phyloP scores from a whole-genome alignment of 2,797 vertebrate genomes.

The Galago senegalensis region DNA sequence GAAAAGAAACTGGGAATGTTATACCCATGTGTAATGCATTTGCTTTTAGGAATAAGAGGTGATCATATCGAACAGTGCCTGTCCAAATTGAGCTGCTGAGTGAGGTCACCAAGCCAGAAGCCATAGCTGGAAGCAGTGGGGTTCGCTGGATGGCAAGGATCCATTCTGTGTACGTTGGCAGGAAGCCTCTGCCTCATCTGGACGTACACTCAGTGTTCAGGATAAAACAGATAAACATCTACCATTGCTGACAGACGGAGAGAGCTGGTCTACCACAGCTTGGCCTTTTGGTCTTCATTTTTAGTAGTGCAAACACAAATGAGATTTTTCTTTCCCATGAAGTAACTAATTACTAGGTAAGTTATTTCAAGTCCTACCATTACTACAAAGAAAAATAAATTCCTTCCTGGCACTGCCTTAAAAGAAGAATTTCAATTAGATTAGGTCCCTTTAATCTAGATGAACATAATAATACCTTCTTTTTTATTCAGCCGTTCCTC shows the following conservation, averaged over 20 bases:
- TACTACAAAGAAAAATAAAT: slow-evolving; percentile 80
- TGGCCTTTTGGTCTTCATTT: slow-evolving; percentile 35
- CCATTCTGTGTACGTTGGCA: background rate
- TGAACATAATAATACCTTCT: slow-evolving; percentile 71
- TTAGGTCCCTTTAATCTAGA: slow-evolving; percentile 74
- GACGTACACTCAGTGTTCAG: background rate
- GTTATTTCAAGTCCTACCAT: slow-evolving; percentile 73
- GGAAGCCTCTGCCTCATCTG: background rate
- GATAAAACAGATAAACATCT: slow-evolving; percentile 24
- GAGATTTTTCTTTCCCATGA: slow-evolving; percentile 75
- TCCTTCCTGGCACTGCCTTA: slow-evolving; percentile 73
- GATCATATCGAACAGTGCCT: background rate
- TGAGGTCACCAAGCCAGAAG: slow-evolving; percentile 35
- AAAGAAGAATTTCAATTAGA: slow-evolving; percentile 76
- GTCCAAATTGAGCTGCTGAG: background rate
- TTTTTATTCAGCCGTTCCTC: slow-evolving; percentile 25
- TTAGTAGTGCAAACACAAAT: slow-evolving; percentile 63
- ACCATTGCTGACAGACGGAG: background rate
- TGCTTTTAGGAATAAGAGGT: background rate
- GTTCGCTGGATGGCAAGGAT: background rate
- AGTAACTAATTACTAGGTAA: slow-evolving; percentile 76
- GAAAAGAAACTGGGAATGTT: slow-evolving; percentile 20
- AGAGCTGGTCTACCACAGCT: slow-evolving; percentile 63
- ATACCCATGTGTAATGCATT: background rate
- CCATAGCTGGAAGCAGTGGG: background rate